These are phyloP conservation scores for Anguilla pacifica DNA, from an alignment of 2,797 vertebrate genomes.

Conservation along the genomic window DNA sequence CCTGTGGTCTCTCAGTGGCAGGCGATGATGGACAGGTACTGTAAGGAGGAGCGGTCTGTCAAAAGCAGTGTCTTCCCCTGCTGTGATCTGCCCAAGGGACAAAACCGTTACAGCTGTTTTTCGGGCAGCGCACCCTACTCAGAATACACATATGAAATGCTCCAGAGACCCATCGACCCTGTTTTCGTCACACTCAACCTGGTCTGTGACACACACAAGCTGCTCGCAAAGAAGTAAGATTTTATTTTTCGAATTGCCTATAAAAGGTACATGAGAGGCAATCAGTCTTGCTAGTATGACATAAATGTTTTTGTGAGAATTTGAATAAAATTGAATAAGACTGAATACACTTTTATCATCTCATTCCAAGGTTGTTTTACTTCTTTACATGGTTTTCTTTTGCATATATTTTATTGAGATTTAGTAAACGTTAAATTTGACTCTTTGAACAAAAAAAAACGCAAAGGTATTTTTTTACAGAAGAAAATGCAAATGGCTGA, in stretches of 20 bases:
- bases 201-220: constrained; percentile 63
- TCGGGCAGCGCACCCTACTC: constrained; percentile 57
- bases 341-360: neutral
- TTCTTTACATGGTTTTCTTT: neutral
- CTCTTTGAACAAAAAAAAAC: neutral
- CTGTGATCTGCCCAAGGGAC: constrained; percentile 46
- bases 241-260: neutral
- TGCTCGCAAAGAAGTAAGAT: constrained; percentile 64
- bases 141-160: constrained; percentile 46
- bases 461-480: neutral
- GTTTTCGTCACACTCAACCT: constrained; percentile 35
- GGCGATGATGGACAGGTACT: constrained; percentile 65
- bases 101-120: constrained; percentile 62
- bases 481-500: neutral
- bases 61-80: constrained; percentile 49
- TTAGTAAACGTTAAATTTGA: neutral
- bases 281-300: neutral
- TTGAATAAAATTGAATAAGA: neutral
- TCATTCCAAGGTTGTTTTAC: neutral
- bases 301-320: neutral
- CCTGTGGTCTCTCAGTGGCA: constrained; percentile 63
- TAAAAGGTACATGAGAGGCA: neutral
- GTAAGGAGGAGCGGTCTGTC: constrained; percentile 39
- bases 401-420: neutral
- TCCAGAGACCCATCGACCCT: neutral